phyloP scores from a whole-genome alignment of 2,113 vertebrate species.

The Verasper variegatus region DNA sequence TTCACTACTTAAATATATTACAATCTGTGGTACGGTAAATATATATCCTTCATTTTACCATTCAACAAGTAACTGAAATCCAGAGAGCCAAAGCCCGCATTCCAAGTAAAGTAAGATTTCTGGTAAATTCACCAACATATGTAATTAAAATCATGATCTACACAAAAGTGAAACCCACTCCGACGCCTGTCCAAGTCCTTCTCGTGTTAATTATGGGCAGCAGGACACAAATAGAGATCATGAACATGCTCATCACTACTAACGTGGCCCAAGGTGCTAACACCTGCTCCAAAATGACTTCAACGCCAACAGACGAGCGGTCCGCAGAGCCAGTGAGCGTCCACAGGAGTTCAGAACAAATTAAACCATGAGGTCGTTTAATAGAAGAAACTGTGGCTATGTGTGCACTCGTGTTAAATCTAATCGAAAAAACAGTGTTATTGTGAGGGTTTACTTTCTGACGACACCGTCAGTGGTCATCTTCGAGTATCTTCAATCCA shows the following conservation, averaged over 20 bases:
- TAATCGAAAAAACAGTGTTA: constrained; percentile 22
- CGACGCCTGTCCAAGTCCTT: constrained; percentile 1
- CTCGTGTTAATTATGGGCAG: constrained; percentile 9
- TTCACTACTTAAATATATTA: constrained; percentile 9
- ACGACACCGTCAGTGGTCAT: constrained; percentile 53
- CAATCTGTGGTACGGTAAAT: constrained; percentile 20
- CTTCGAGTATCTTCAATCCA: constrained; percentile 49
- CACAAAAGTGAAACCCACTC: constrained; percentile 10
- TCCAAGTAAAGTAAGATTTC: background rate
- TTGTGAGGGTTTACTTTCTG: constrained; percentile 21
- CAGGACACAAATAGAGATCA: constrained; percentile 1
- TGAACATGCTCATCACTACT: background rate
- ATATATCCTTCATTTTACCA: background rate
- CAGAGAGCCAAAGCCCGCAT: constrained; percentile 4
- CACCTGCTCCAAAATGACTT: constrained; percentile 34
- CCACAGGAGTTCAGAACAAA: constrained; percentile 21
- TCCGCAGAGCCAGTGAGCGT: constrained; percentile 12
- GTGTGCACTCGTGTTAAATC: constrained; percentile 17
- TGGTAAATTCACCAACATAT: background rate
- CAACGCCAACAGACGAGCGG: constrained; percentile 18
- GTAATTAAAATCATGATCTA: background rate
- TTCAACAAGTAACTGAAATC: constrained; percentile 9
- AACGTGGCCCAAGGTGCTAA: constrained; percentile 1
- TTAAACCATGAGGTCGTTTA: constrained; percentile 26
- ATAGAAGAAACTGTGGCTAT: constrained; percentile 32